phyloP scores from a whole-genome alignment of 2,888 invertebrate genomes.

The Rotaria macrura region DNA sequence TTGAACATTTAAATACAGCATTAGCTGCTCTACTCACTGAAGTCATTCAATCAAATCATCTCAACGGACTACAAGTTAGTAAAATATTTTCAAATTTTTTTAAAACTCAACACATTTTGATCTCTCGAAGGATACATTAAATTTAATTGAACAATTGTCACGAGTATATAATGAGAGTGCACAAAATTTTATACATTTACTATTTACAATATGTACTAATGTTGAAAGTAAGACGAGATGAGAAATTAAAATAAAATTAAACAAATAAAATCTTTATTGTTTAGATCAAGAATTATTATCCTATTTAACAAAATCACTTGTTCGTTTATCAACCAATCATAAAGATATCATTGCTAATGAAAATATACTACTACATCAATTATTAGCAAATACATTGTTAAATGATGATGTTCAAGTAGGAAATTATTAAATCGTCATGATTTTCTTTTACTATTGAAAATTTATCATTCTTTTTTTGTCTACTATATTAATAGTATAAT shows the following conservation, averaged over 20 bases:
- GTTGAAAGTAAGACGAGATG: not conserved
- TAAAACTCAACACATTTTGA: not conserved
- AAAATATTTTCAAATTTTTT: not conserved
- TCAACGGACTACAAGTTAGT: not conserved
- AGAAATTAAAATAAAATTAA: not conserved
- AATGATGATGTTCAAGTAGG: conserved; percentile 16
- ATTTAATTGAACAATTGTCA: not conserved
- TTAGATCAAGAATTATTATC: not conserved
- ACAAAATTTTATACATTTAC: conserved; percentile 5
- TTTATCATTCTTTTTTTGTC: not conserved
- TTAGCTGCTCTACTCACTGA: not conserved
- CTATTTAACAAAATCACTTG: not conserved
- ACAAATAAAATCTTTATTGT: not conserved
- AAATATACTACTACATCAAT: not conserved
- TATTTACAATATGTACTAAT: not conserved
- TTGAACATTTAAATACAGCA: not conserved
- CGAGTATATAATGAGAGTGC: not conserved
- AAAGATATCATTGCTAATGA: not conserved
- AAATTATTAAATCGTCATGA: not conserved
- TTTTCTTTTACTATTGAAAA: no score
- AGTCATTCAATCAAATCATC: not conserved
- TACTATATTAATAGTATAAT: not conserved
- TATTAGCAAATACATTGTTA: not conserved
- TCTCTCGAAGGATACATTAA: not conserved
- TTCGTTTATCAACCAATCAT: conserved; percentile 6